Evolutionary conservation across 2,113 vertebrate genomes (phyloP).

Genomic region (Heliornis fulica): DNA sequence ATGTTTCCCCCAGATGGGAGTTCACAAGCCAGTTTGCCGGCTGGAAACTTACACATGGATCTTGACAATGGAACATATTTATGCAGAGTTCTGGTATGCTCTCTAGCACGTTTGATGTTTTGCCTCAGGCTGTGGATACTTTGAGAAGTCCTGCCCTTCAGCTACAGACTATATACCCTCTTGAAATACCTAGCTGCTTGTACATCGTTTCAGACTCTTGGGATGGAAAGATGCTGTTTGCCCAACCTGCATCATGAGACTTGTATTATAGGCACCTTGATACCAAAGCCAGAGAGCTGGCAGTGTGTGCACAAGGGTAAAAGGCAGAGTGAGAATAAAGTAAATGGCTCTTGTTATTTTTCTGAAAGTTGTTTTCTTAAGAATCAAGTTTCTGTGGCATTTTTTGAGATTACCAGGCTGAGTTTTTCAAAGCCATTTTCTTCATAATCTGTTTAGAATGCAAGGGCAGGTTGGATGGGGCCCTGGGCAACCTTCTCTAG

Average conservation of each 20-base stretch:
- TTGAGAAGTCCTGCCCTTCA: neutral
- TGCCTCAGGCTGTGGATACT: conserved; percentile 37
- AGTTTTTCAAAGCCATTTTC: conserved; percentile 14
- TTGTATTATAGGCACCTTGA: neutral
- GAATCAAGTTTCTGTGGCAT: neutral
- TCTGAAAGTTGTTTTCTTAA: neutral
- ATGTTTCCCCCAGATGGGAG: conserved; percentile 19
- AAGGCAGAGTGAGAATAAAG: neutral
- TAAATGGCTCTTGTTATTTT: neutral
- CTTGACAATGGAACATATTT: conserved; percentile 61
- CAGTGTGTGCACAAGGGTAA: neutral
- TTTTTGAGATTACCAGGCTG: neutral
- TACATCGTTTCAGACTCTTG: neutral
- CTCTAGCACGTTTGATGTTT: neutral
- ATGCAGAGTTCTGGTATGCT: conserved; percentile 53
- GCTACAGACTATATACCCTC: neutral
- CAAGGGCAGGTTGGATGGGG: too few relatives aligned
- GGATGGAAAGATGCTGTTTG: neutral
- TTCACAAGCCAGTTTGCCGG: conserved; percentile 31
- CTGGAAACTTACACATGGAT: conserved; percentile 43
- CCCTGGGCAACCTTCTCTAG: too few relatives aligned
- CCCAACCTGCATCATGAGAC: neutral
- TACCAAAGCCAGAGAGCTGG: neutral
- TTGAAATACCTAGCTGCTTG: neutral
- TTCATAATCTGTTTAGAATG: conserved; percentile 3